Evolutionary conservation across 2,797 vertebrate genomes (phyloP), one percentile per base, ranked within the genome.

Genomic region (Rhinella marina): DNA sequence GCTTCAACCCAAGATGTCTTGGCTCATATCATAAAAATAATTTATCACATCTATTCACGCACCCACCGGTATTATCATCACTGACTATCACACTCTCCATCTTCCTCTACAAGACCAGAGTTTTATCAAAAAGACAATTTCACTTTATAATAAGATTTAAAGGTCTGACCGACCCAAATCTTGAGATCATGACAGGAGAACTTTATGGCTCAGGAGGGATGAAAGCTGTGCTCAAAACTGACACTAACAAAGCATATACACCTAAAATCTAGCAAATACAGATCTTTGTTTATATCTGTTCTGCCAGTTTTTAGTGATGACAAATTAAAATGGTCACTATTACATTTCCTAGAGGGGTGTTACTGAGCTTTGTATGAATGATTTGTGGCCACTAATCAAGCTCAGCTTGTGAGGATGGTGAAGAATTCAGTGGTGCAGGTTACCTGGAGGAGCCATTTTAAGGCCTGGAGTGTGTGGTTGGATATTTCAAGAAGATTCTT

Each of bases 21-120:
- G 75, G 75, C 75, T 77, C 48, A 54, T 77, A 77, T n/a, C 75
- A 77, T 77, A 54, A 52, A 77, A 54, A 77, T 77, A 52, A 77
- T 77, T 77, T 25, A 77, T 77, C 75, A 52, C 75, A 25, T 77
- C 75, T 54, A 13, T 54, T 48, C 75, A 25, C 75, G 54, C 75
- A 77, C 75, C 75, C 75, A 77, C 75, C 1, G 48, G 75, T 77
- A 77, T 77, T 77, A 77, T 77, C 75, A 52, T 7, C 75, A 50
- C 50, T 54, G 75, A 77, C 75, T 75, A 41, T 50, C 72, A n/a
- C 72, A 13, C 72, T 77, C 75, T 77, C 75, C 75, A 16, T 77
- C 75, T 77, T 77, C 75, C 50, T 77, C 50, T 10, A 77, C 75
- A 52, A 77, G 48, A 25, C 23, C 50, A 3, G 23, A 25, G 23